These are phyloP conservation scores for Crotalus helleri DNA, from an alignment of 2,113 vertebrate genomes.

Conservation along the genomic window DNA sequence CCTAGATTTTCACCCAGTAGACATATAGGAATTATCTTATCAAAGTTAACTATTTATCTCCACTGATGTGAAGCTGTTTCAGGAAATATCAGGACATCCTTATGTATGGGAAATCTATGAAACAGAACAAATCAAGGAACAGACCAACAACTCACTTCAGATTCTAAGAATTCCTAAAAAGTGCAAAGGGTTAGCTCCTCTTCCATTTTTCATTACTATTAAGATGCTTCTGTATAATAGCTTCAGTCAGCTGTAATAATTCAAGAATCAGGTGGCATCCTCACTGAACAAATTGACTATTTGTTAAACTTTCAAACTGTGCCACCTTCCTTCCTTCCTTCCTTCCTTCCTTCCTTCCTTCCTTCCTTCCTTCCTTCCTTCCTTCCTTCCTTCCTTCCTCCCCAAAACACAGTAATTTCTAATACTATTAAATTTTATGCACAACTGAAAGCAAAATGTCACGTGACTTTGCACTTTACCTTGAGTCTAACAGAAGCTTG, in stretches of 20 bases:
- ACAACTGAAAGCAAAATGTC: not conserved
- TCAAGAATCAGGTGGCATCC: not conserved
- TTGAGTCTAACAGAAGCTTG: not conserved
- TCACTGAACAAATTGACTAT: too few species aligned
- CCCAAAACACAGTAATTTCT: not conserved
- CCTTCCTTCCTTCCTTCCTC: too few species aligned
- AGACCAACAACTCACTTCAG: not conserved
- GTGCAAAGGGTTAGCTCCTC: not conserved
- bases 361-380: too few species aligned
- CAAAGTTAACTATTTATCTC: not conserved
- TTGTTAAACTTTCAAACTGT: too few species aligned
- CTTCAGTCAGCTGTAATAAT: not conserved
- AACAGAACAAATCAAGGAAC: constrained; percentile 23
- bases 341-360: not conserved
- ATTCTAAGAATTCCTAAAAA: constrained; percentile 7
- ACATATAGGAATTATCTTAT: not conserved
- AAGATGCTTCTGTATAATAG: not conserved
- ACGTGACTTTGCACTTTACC: not conserved
- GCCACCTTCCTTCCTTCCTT: too few species aligned
- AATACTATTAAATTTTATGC: not conserved
- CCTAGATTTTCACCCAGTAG: not conserved
- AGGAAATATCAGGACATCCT: not conserved
- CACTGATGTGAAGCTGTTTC: constrained; percentile 25
- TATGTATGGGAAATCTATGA: not conserved
- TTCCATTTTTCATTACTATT: constrained; percentile 12